Base-by-base conservation (phyloP, 2,113 vertebrate genomes). In the Charina bottae region DNA sequence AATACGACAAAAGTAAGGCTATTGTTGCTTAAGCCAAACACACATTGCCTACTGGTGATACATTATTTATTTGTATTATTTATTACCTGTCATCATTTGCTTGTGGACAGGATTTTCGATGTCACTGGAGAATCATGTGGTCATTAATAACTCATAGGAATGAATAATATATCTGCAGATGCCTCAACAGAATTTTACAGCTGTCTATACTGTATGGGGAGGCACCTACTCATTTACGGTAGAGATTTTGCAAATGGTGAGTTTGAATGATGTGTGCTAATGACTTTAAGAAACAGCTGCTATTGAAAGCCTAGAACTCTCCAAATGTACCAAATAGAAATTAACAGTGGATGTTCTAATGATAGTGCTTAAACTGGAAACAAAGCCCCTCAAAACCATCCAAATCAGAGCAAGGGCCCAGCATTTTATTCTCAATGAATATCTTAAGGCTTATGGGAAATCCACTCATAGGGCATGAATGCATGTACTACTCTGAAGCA, bases 11-110 rank as follows among this genome's bases (percentile, higher is more conserved):
- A 64, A 89, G 92, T 87, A 87, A 90, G 92, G 9, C 24, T 55
- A 64, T 37, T 88, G 49, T 15, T 85, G 56, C 90, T 94, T 90
- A 95, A 94, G 93, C 46, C 64, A 94, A 78, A 37, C 62, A 95
- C 90, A 84, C 28, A 64, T 1, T 6, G 90, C 56, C 90, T 93
- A 88, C 90, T 89, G 94, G 87, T 17, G 94, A 96, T 90, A 89
- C 56, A 94, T 94, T 96, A 94, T 92, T 96, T 95, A 95, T 95
- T 95, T 93, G 90, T 92, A 49, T 92, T 94, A 85, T 93, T 95
- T 94, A 94, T 92, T 86, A 89, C 84, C 91, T 88, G 95, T 95
- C 94, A 92, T 89, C 10, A 88, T 92, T 95, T 60, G 90, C 88
- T 92, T 95, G 88, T 91, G 89, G n/a, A 85, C 90, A 83, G 56